Base-by-base conservation (phyloP, 2,888 invertebrate genomes). In the Melieria picta region DNA sequence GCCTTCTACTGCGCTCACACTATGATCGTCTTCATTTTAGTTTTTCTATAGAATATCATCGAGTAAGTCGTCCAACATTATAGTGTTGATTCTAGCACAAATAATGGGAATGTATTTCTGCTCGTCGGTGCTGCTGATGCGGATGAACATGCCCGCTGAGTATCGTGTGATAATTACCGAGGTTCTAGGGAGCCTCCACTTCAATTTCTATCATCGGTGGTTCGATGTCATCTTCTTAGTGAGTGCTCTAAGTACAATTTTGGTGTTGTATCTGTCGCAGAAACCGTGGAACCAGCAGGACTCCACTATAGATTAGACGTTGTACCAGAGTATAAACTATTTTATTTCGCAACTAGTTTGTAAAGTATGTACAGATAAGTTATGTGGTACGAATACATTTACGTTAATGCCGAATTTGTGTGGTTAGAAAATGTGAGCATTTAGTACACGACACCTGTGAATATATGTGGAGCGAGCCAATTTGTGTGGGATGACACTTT, bases 91-190 rank as follows among this genome's bases (percentile, higher is more conserved):
- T 76, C 89, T 99, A 58, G 99, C 99, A 1, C 98, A 99, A 89
- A 95, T 99, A 80, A 99, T 99, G 99, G 99, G 99, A 55, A 99
- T 99, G 99, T 99, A 99, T 85, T 99, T 99, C 88, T 96, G 99
- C 68, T 98, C 98, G 0, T 98, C 97, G 0, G 99, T 99, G 0
- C 90, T 99, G 0, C 88, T 99, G 56, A 97, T 99, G 93, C 89
- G 99, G 47, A 99, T 99, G 99, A 99, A 99, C 85, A 98, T 99
- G 97, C 99, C 99, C 0, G 91, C 94, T 0, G 97, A 99, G 85
- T 99, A 99, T 87, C 90, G 99, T 52, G 93, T 93, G 62, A 99
- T 99, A 65, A 90, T 91, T 69, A 90, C 91, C 0, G 90, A 91
- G 89, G 99, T 99, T 0, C 87, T 99, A 16, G 99, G 99, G 1